These are phyloP conservation scores for Pseudomugil tenellus DNA, from an alignment of 2,797 vertebrate species.

Conservation along the genomic window DNA sequence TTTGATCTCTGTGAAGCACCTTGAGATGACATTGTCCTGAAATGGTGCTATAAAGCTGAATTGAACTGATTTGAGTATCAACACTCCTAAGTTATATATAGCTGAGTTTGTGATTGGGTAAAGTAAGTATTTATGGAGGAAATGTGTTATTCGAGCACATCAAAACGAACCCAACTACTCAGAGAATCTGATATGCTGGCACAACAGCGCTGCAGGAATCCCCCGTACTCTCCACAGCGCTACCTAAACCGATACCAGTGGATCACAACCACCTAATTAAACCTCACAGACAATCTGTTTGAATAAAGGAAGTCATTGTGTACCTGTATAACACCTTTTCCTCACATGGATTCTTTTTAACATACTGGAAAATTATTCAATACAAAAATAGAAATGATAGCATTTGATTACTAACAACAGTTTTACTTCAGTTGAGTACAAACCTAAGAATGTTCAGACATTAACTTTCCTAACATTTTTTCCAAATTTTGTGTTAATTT, in stretches of 20 bases:
- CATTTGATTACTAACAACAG: neutral
- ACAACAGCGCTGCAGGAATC: constrained; percentile 34
- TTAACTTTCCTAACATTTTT: too few relatives aligned
- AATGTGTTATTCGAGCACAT: neutral
- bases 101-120: neutral
- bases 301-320: neutral
- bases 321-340: neutral
- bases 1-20: too few relatives aligned
- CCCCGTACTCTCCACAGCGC: constrained; percentile 36
- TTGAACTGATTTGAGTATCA: too few relatives aligned
- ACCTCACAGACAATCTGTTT: neutral
- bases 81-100: neutral
- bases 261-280: neutral
- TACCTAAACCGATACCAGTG: neutral
- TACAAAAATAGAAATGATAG: neutral
- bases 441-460: too few relatives aligned
- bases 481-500: too few relatives aligned
- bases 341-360: neutral
- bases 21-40: too few relatives aligned
- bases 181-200: constrained; percentile 26
- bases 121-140: too few relatives aligned
- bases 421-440: neutral
- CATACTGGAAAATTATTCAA: neutral
- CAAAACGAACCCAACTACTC: neutral
- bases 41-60: too few relatives aligned